Percentiles rank a stretch among this genome's conserved stretches.
Evolutionary conservation across 2,888 invertebrate species (phyloP).

Genomic region (Spatulosminthurus flaviceps): DNA sequence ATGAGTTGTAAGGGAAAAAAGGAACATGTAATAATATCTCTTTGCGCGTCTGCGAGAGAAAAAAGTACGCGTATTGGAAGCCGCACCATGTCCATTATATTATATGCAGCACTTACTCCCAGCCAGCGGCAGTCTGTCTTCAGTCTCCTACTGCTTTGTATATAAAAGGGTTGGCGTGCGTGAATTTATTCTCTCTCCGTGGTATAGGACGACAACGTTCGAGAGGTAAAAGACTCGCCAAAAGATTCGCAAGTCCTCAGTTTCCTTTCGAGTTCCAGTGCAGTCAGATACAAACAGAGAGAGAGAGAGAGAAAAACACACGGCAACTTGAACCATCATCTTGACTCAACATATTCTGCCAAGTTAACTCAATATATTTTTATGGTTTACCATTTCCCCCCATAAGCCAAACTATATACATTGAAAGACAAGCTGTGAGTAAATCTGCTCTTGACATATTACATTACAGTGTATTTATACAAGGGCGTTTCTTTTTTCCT

Average conservation of each 20-base stretch:
- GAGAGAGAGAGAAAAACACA: no score
- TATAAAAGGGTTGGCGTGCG: slow-evolving; percentile 24
- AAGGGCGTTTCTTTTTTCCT: background rate
- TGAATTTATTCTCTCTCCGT: slow-evolving; percentile 34
- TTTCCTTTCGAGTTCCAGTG: slow-evolving; percentile 32
- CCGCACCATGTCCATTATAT: background rate
- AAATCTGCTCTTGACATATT: background rate
- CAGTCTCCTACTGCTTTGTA: background rate
- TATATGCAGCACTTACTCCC: background rate
- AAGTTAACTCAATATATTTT: slow-evolving; percentile 35
- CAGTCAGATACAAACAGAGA: slow-evolving; percentile 3
- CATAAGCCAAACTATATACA: background rate
- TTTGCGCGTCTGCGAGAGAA: no score
- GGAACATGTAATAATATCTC: no score
- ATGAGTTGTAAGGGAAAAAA: background rate
- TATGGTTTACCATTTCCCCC: slow-evolving; percentile 33
- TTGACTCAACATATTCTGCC: background rate
- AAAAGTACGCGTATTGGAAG: background rate
- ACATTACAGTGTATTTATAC: background rate
- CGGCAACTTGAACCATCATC: no score
- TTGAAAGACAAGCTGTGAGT: no score
- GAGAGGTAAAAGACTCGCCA: slow-evolving; percentile 43
- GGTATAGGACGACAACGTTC: background rate
- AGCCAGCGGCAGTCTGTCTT: background rate
- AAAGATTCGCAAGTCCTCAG: slow-evolving; percentile 43